Percentiles rank a stretch among this genome's conserved stretches.
Conservation (phyloP, 2,888 invertebrate genomes). For the Megaustenia siamemsis region DNA sequence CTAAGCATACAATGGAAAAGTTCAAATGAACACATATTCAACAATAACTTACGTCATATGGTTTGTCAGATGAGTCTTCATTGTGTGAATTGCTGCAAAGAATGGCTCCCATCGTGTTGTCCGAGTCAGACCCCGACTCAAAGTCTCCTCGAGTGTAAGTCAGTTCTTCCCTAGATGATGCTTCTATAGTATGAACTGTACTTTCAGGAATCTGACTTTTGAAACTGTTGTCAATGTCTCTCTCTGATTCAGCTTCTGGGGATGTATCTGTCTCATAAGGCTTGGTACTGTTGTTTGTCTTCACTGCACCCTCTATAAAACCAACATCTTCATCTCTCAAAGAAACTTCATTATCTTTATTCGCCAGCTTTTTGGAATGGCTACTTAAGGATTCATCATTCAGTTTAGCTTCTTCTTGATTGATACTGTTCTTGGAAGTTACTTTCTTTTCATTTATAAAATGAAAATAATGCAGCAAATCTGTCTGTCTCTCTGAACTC, state of each 20-base stretch:
- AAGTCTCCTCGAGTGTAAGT: background rate
- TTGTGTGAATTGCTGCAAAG: background rate
- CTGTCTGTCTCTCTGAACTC: background rate
- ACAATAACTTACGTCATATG: conserved; percentile 1
- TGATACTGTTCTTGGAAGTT: background rate
- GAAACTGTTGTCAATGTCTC: background rate
- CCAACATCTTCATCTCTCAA: background rate
- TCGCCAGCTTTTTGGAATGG: background rate
- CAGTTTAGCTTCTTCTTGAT: background rate
- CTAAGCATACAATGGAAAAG: no score
- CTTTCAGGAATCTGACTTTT: background rate
- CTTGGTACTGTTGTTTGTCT: background rate
- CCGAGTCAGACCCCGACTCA: background rate
- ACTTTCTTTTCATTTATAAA: background rate
- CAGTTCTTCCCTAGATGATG: background rate
- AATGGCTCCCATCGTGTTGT: background rate
- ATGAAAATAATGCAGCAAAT: background rate
- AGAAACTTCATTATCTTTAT: background rate
- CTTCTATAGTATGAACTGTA: background rate
- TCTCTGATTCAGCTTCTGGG: background rate
- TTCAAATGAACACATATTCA: background rate
- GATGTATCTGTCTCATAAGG: background rate
- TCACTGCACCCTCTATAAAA: background rate
- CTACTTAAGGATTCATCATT: background rate
- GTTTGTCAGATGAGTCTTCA: background rate